These are phyloP conservation scores for Sebastes nivosus DNA, from an alignment of 2,797 vertebrate genomes.

Conservation along the genomic window DNA sequence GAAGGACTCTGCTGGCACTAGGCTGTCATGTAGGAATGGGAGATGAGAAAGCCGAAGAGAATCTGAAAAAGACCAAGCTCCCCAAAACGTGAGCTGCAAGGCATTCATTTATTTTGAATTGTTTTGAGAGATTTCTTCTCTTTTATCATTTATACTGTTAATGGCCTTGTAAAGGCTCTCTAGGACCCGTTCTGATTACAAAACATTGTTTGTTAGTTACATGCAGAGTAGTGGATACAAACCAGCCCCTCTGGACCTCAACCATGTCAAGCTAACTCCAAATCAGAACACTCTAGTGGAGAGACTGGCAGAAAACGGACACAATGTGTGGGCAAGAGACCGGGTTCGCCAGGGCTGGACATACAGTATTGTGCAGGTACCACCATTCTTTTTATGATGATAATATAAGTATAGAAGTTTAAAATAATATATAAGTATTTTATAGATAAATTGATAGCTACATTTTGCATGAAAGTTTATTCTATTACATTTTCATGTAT, in stretches of 20 bases:
- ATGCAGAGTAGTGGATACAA: conserved; percentile 92
- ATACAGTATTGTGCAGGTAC: conserved; percentile 90
- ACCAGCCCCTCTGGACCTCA: conserved; percentile 91
- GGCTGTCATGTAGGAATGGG: conserved; percentile 96
- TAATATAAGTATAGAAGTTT: neutral
- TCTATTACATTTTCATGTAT: neutral
- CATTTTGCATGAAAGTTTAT: neutral
- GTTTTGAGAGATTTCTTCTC: neutral
- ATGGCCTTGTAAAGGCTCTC: neutral
- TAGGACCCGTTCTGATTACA: conserved; percentile 1
- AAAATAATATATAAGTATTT: too few species aligned
- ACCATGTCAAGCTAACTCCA: conserved; percentile 91
- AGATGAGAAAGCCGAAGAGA: conserved; percentile 95
- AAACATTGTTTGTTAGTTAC: conserved; percentile 76
- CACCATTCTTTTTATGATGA: neutral
- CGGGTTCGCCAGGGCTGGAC: conserved; percentile 94
- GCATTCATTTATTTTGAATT: neutral
- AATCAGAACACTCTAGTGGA: conserved; percentile 95
- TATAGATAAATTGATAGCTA: neutral
- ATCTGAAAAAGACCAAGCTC: conserved; percentile 92
- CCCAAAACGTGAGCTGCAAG: conserved; percentile 88
- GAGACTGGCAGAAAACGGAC: conserved; percentile 93
- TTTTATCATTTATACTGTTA: neutral
- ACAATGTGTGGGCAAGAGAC: conserved; percentile 96
- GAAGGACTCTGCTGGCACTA: conserved; percentile 90